A percentile compares a stretch with the other conserved stretches of the same genome.
Conservation (phyloP, 2,113 vertebrate species). For the Cyanistes caeruleus region DNA sequence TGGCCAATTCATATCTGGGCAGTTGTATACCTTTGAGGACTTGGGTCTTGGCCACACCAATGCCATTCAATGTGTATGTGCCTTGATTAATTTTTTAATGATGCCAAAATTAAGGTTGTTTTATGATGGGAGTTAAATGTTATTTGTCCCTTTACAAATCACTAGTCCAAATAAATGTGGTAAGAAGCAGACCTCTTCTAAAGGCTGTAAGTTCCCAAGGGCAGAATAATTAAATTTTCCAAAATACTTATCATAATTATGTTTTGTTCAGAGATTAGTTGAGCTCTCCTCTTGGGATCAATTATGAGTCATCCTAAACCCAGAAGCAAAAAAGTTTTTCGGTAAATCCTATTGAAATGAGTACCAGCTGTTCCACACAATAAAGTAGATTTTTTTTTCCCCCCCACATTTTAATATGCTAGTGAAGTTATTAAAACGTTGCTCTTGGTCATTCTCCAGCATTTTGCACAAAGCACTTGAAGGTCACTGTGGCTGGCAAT, state of each 20-base stretch:
- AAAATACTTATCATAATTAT: constrained; percentile 63
- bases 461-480: background rate
- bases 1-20: background rate
- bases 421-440: background rate
- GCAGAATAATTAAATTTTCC: constrained; percentile 63
- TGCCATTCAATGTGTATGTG: background rate
- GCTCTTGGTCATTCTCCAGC: background rate
- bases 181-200: constrained; percentile 23
- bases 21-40: background rate
- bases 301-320: constrained; percentile 45
- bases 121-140: background rate
- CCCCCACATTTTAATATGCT: background rate
- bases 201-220: constrained; percentile 6
- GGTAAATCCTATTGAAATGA: background rate
- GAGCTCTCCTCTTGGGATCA: constrained; percentile 34
- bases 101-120: background rate
- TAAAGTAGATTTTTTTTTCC: background rate
- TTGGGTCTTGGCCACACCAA: background rate
- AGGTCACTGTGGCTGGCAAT: background rate
- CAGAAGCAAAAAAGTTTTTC: constrained; percentile 3
- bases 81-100: constrained; percentile 1
- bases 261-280: constrained; percentile 57
- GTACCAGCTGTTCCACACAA: background rate
- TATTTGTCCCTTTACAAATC: constrained; percentile 33
- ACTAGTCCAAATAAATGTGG: constrained; percentile 32